phyloP scores from a whole-genome alignment of 2,113 vertebrate genomes.

The Myotis yumanensis region DNA sequence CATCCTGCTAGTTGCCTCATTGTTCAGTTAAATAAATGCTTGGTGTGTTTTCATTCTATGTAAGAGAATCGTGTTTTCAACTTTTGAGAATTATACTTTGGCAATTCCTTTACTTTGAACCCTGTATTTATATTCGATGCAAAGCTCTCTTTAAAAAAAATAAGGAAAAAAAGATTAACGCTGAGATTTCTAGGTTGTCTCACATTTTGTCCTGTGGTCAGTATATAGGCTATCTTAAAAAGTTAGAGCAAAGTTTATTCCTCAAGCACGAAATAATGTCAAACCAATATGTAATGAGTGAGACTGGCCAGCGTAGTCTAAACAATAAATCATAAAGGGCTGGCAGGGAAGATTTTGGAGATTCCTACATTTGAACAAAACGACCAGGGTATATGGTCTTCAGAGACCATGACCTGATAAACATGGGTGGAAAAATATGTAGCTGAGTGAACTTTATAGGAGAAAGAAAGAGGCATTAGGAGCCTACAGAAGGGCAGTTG shows the following conservation, averaged over 20 bases:
- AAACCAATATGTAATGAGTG: not conserved
- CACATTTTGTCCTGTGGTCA: not conserved
- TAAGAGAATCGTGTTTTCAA: constrained; percentile 5
- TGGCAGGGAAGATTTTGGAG: not conserved
- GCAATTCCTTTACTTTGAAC: not conserved
- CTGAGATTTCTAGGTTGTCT: not conserved
- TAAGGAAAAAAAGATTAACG: not conserved
- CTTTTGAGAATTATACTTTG: constrained; percentile 20
- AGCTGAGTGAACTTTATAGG: not conserved
- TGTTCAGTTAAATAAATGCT: not conserved
- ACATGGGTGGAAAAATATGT: not conserved
- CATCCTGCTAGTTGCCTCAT: not conserved
- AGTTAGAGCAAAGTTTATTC: not conserved
- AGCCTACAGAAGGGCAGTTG: not conserved
- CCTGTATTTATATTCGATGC: not conserved
- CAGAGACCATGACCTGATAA: not conserved
- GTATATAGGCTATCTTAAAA: not conserved
- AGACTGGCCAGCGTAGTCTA: not conserved
- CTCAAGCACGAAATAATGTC: not conserved
- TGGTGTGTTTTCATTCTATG: not conserved
- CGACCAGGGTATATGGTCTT: not conserved
- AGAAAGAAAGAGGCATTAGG: not conserved
- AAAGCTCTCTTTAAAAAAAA: not conserved
- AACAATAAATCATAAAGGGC: not conserved
- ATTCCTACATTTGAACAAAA: not conserved